Percentiles rank a stretch among this genome's conserved stretches.
Conservation (phyloP, 1,140 invertebrate species). For the Ceratina japonica region DNA sequence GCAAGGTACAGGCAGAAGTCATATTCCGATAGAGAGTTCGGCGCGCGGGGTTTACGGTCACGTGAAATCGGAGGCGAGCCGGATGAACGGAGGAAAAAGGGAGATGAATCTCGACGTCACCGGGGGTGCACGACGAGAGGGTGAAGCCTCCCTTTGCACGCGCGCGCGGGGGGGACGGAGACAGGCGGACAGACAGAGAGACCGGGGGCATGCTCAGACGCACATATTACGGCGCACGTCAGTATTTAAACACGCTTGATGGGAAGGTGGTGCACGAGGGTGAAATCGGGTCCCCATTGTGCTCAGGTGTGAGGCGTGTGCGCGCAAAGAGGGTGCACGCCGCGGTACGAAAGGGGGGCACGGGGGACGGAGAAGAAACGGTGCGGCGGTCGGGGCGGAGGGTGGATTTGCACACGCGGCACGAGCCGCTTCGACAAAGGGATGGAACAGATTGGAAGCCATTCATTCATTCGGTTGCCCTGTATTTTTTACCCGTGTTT, state of each 20-base stretch:
- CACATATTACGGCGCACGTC: constrained; percentile 52
- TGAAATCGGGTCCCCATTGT: constrained; percentile 52
- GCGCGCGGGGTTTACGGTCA: constrained; percentile 37
- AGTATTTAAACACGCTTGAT: constrained; percentile 54
- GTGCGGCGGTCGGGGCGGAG: constrained; percentile 36
- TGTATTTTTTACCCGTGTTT: constrained; percentile 68
- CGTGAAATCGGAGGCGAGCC: constrained; percentile 45
- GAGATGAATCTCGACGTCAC: constrained; percentile 34
- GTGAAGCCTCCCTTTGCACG: constrained; percentile 2
- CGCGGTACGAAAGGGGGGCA: no score
- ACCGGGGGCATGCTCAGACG: constrained; percentile 30
- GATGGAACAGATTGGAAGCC: constrained; percentile 68
- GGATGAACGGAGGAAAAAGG: constrained; percentile 34
- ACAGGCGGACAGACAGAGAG: constrained; percentile 18
- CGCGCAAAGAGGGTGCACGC: constrained; percentile 39
- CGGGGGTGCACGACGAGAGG: constrained; percentile 39
- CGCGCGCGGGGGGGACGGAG: not conserved
- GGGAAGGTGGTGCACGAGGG: constrained; percentile 47
- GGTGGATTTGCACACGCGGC: constrained; percentile 72
- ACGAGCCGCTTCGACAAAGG: constrained; percentile 79
- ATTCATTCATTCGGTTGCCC: constrained; percentile 58
- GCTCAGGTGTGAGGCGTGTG: constrained; percentile 63
- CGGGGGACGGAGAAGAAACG: constrained; percentile 5
- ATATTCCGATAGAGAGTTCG: constrained; percentile 43
- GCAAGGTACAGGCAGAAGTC: constrained; percentile 26